Conservation (phyloP, 2,888 invertebrate species). For the Steromphala cineraria region DNA sequence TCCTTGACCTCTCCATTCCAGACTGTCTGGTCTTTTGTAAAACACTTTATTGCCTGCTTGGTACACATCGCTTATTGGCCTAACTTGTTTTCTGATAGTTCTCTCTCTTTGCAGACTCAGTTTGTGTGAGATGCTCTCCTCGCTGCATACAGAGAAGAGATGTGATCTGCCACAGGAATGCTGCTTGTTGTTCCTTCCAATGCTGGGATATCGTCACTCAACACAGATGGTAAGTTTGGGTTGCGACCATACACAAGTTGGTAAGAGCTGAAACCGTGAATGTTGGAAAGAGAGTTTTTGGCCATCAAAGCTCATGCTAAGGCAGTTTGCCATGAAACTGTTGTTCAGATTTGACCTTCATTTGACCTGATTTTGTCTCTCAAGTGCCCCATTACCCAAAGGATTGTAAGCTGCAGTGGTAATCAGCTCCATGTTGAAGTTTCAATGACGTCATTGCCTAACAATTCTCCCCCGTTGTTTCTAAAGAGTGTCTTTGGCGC, state of each 20-base stretch:
- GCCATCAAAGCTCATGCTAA: slow-evolving; percentile 25
- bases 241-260: slow-evolving; percentile 27
- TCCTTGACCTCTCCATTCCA: slow-evolving; percentile 9
- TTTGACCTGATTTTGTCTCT: slow-evolving; percentile 19
- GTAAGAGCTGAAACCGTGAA: slow-evolving; percentile 18
- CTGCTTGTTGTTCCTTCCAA: slow-evolving; percentile 23
- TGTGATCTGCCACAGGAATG: slow-evolving; percentile 22
- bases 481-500: slow-evolving; percentile 26
- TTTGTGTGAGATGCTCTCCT: slow-evolving; percentile 4
- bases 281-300: slow-evolving; percentile 18
- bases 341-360: slow-evolving; percentile 14
- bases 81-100: slow-evolving; percentile 2
- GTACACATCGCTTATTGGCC: background rate
- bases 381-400: slow-evolving; percentile 23
- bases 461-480: background rate
- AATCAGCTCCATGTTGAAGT: slow-evolving; percentile 25
- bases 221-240: slow-evolving; percentile 26
- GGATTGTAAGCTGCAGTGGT: slow-evolving; percentile 32
- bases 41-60: background rate
- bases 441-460: background rate
- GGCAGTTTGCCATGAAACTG: slow-evolving; percentile 14
- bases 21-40: slow-evolving; percentile 1
- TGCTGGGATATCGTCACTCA: slow-evolving; percentile 26
- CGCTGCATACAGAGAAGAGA: slow-evolving; percentile 11
- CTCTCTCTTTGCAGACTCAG: background rate